phyloP scores from a whole-genome alignment of 2,888 invertebrate species.

The Hirtodrosophila confusa region DNA sequence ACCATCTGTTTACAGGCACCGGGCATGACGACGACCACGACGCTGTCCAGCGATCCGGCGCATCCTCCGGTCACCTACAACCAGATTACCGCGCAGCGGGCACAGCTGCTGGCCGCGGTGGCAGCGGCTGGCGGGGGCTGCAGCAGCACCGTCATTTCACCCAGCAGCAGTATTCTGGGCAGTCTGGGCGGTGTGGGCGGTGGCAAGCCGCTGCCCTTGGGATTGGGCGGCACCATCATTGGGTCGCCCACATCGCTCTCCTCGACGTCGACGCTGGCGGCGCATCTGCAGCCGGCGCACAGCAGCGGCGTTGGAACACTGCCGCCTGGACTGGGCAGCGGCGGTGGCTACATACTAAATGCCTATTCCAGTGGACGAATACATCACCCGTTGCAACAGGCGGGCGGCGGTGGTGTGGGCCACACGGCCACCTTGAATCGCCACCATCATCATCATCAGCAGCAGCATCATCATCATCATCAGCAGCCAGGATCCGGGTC shows the following conservation, averaged over 20 bases:
- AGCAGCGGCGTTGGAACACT: slow-evolving; percentile 76
- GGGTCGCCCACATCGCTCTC: slow-evolving; percentile 82
- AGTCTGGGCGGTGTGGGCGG: slow-evolving; percentile 50
- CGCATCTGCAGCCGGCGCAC: slow-evolving; percentile 58
- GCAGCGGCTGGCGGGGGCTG: slow-evolving; percentile 73
- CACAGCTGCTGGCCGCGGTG: slow-evolving; percentile 81
- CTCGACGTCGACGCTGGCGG: slow-evolving; percentile 78
- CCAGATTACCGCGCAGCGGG: slow-evolving; percentile 82
- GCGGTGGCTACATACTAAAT: slow-evolving; percentile 80
- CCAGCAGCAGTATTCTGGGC: slow-evolving; percentile 66
- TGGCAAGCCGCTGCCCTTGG: slow-evolving; percentile 49
- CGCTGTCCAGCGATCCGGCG: slow-evolving; percentile 63
- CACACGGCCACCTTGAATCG: slow-evolving; percentile 69
- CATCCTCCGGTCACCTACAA: slow-evolving; percentile 82
- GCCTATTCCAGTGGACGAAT: slow-evolving; percentile 62
- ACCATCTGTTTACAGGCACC: slow-evolving; percentile 54
- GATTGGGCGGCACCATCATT: slow-evolving; percentile 68
- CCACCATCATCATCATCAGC: slow-evolving; percentile 64
- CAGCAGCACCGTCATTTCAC: slow-evolving; percentile 68
- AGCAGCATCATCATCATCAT: slow-evolving; percentile 64
- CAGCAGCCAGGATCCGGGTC: slow-evolving; percentile 72
- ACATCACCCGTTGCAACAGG: slow-evolving; percentile 66
- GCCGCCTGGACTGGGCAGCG: slow-evolving; percentile 79
- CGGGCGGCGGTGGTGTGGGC: slow-evolving; percentile 39
- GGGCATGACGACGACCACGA: slow-evolving; percentile 58